A percentile compares a stretch with the other conserved stretches of the same genome.
Evolutionary conservation across 2,113 vertebrate genomes (phyloP).

Genomic region (Malurus melanocephalus): DNA sequence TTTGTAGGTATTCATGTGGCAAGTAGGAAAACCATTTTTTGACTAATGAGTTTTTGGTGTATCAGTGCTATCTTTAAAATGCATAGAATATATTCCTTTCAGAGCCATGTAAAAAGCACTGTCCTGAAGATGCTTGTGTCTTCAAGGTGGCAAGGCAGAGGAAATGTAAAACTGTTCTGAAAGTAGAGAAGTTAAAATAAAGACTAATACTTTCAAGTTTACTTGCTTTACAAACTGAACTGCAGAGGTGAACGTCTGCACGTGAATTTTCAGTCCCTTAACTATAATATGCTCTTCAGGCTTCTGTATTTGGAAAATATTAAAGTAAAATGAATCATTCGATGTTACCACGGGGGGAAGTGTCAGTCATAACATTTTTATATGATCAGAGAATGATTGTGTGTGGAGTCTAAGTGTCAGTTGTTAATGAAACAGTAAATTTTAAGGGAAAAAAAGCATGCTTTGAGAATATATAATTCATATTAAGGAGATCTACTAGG

Average conservation of each 20-base stretch:
- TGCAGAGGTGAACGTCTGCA: neutral
- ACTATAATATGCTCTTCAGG: neutral
- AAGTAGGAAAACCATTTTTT: neutral
- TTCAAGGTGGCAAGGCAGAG: neutral
- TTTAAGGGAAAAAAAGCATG: neutral
- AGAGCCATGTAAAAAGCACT: neutral
- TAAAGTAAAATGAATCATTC: neutral
- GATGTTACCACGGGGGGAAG: neutral
- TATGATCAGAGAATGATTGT: neutral
- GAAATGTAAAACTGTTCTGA: neutral
- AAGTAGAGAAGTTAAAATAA: neutral
- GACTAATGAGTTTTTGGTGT: neutral
- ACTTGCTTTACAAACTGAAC: neutral
- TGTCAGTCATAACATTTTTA: neutral
- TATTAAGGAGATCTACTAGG: neutral
- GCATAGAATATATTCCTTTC: neutral
- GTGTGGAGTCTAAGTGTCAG: neutral
- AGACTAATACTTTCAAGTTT: neutral
- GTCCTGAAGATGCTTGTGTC: neutral
- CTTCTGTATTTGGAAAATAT: neutral
- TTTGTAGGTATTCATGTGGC: neutral
- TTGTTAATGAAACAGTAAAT: neutral
- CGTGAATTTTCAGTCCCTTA: neutral
- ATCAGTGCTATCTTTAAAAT: neutral
- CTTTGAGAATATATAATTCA: neutral